phyloP scores from a whole-genome alignment of 2,797 vertebrate species.

The Erethizon dorsatum region DNA sequence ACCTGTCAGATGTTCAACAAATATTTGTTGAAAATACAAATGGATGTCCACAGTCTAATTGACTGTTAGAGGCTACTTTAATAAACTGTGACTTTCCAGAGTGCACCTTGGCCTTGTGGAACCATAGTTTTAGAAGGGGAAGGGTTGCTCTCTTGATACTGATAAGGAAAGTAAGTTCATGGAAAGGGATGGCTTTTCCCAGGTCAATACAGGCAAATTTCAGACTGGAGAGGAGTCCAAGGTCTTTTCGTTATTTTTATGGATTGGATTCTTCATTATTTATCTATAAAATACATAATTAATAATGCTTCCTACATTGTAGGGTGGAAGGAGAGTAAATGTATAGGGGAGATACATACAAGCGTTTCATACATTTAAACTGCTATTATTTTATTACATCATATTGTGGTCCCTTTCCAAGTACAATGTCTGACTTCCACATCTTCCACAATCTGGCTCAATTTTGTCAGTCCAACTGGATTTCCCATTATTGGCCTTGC shows the following conservation, averaged over 20 bases:
- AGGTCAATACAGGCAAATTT: background rate
- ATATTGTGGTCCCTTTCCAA: background rate
- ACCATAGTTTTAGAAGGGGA: background rate
- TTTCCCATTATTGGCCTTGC: constrained; percentile 37
- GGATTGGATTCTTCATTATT: background rate
- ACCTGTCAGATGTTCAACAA: background rate
- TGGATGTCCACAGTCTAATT: constrained; percentile 3
- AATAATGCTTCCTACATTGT: background rate
- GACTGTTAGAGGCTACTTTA: background rate
- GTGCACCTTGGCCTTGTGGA: background rate
- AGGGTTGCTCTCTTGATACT: background rate
- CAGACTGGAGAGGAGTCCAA: background rate
- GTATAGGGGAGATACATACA: background rate
- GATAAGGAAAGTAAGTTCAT: constrained; percentile 25
- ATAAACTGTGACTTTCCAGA: constrained; percentile 43
- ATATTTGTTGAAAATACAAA: constrained; percentile 40
- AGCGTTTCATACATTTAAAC: background rate
- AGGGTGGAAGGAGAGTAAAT: background rate
- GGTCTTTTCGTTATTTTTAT: constrained; percentile 23
- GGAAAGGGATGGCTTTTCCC: background rate
- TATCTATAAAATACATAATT: constrained; percentile 17
- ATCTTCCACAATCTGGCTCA: background rate
- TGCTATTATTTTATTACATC: constrained; percentile 14
- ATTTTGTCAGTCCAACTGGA: background rate
- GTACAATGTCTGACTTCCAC: constrained; percentile 1